Conservation (phyloP, 2,113 vertebrate genomes). For the Ciconia boyciana region DNA sequence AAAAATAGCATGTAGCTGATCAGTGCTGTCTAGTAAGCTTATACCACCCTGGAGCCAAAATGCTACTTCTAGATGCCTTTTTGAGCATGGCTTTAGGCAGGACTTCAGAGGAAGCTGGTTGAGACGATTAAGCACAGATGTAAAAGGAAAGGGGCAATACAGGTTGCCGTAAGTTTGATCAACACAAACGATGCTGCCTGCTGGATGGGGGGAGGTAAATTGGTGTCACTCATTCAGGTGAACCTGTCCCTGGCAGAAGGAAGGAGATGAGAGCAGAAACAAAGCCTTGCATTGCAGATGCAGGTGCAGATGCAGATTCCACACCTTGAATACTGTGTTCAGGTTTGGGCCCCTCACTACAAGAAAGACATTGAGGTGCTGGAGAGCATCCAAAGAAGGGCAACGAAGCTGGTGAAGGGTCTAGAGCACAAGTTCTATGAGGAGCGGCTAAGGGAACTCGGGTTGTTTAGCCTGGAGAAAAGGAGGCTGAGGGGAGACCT, state of each 20-base stretch:
- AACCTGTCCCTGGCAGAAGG: not conserved
- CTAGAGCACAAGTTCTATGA: rapidly evolving
- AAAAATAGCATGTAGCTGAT: not conserved
- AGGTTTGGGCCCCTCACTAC: not conserved
- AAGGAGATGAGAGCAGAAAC: not conserved
- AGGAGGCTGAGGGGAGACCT: not conserved
- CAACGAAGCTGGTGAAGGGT: rapidly evolving
- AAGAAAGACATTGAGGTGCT: not conserved
- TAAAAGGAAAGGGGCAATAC: rapidly evolving
- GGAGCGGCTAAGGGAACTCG: not conserved
- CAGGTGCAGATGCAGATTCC: not conserved
- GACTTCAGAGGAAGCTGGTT: not conserved
- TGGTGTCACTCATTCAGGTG: not conserved
- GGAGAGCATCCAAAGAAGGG: not conserved
- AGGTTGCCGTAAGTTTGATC: not conserved
- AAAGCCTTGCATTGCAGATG: not conserved
- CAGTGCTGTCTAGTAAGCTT: not conserved
- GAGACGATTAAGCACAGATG: not conserved
- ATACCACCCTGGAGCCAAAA: not conserved
- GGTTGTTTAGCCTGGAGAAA: not conserved
- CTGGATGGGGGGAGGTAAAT: rapidly evolving
- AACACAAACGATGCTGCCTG: rapidly evolving
- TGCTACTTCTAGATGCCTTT: not conserved
- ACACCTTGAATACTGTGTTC: not conserved
- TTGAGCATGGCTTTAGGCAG: not conserved